These are phyloP conservation scores for Tinea semifulvella DNA, from an alignment of 2,888 invertebrate species.

Conservation along the genomic window DNA sequence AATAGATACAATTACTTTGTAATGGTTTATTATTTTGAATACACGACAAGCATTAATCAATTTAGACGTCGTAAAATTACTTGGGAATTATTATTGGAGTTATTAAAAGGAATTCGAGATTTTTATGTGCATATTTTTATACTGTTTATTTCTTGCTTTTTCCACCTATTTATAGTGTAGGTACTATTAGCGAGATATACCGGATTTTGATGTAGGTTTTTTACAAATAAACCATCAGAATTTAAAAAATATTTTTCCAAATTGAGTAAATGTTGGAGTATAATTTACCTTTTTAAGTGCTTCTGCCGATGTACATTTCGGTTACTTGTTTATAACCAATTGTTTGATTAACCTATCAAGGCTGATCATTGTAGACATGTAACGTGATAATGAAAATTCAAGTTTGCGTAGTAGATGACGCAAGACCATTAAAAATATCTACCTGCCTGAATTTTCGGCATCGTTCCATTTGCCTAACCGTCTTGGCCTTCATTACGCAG, in stretches of 20 bases:
- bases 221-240: no score
- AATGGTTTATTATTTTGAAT: conserved; percentile 3
- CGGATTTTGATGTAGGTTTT: no score
- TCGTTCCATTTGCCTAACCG: conserved; percentile 59
- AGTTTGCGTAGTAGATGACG: conserved; percentile 64
- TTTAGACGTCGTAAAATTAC: conserved; percentile 1
- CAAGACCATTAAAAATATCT: conserved; percentile 60
- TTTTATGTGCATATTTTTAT: not conserved
- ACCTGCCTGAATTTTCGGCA: conserved; percentile 62
- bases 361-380: conserved; percentile 57
- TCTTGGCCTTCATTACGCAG: conserved; percentile 62
- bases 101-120: not conserved
- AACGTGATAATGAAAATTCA: conserved; percentile 67
- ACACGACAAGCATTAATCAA: conserved; percentile 2
- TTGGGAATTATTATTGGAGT: not conserved
- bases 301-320: conserved; percentile 25
- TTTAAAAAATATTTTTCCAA: no score
- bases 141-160: no score
- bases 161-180: no score
- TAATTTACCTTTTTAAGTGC: conserved; percentile 5
- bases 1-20: conserved; percentile 3
- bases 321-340: conserved; percentile 60
- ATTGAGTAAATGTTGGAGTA: no score
- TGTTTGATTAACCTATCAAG: conserved; percentile 66
- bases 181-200: no score